phyloP scores from a whole-genome alignment of 2,113 vertebrate genomes.

The Nipponia nippon region DNA sequence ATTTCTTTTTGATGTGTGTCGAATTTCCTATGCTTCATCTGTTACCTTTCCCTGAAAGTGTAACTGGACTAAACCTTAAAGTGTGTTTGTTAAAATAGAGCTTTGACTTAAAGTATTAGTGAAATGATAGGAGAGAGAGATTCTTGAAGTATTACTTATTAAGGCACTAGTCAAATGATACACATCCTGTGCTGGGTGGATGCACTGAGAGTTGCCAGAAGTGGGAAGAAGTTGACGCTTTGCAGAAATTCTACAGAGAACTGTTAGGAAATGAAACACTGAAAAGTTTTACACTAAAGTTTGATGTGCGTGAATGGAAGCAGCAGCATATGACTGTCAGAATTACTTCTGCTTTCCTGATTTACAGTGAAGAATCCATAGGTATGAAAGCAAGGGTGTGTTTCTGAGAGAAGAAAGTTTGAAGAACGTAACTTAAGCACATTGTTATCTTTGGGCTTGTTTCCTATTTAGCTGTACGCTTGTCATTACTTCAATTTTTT shows the following conservation, averaged over 20 bases:
- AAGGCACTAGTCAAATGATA: background rate
- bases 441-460: background rate
- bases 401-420: background rate
- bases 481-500: background rate
- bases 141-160: conserved; percentile 2
- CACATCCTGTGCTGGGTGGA: background rate
- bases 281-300: background rate
- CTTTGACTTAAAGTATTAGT: background rate
- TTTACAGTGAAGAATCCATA: background rate
- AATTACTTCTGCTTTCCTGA: background rate
- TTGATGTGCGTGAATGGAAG: background rate
- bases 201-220: background rate
- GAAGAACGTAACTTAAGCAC: background rate
- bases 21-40: background rate
- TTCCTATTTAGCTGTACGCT: background rate
- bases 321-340: background rate
- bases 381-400: background rate
- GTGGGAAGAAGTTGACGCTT: background rate
- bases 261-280: background rate
- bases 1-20: background rate
- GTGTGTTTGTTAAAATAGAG: background rate
- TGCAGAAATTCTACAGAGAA: background rate
- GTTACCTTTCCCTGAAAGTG: background rate
- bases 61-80: background rate
- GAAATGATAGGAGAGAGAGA: background rate